phyloP scores from a whole-genome alignment of 2,797 vertebrate species.

The Anguilla pacifica region DNA sequence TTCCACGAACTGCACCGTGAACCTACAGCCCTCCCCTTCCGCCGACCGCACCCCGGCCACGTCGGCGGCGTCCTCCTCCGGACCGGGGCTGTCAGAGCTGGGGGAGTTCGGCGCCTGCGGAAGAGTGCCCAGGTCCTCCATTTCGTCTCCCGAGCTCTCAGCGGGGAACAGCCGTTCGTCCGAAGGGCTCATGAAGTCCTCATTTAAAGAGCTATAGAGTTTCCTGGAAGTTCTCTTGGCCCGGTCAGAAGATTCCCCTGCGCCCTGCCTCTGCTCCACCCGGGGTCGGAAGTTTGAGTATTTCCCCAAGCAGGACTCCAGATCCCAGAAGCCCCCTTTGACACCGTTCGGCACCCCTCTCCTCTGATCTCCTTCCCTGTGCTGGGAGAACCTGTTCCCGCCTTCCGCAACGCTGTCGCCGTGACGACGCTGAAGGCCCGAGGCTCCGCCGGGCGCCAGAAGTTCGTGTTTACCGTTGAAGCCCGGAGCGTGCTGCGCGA shows the following conservation, averaged over 20 bases:
- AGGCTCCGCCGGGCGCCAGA: neutral
- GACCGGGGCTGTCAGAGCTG: conserved; percentile 60
- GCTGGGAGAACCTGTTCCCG: neutral
- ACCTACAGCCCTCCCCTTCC: conserved; percentile 55
- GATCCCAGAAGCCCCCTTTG: neutral
- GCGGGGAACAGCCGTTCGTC: conserved; percentile 58
- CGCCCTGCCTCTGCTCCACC: neutral
- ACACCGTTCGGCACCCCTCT: neutral
- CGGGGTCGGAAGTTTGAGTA: neutral
- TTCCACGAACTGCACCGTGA: conserved; percentile 42
- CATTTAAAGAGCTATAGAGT: conserved; percentile 54
- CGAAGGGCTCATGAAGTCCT: conserved; percentile 52
- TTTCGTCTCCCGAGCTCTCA: conserved; percentile 55
- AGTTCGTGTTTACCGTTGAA: neutral
- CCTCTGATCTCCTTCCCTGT: neutral
- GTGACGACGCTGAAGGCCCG: neutral
- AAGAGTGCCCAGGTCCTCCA: conserved; percentile 54
- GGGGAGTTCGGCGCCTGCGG: conserved; percentile 62
- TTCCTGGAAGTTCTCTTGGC: neutral
- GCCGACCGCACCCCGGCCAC: conserved; percentile 61
- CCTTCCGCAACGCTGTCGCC: neutral
- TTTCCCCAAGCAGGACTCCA: neutral
- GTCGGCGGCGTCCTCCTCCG: conserved; percentile 60
- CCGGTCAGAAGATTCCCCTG: neutral
- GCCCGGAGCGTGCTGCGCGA: neutral